Evolutionary conservation across 1,140 invertebrate genomes (phyloP), one percentile per base, ranked within the genome.

Genomic region (Nylanderia fulva): DNA sequence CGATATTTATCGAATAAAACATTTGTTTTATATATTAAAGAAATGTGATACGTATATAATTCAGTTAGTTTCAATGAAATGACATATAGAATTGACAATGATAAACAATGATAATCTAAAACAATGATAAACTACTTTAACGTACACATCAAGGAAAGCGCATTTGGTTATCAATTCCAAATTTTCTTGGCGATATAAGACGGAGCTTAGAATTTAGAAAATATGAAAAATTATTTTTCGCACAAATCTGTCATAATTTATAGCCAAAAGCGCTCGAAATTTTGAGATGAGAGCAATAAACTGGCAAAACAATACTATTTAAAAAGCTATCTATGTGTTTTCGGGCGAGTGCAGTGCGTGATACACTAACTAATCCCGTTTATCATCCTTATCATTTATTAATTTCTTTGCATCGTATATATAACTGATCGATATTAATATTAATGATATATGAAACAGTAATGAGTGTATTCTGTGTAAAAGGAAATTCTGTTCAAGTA

Each of bases 281-380:
- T 61, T 52, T 76, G 74, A 82, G 15, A 86, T 7, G 76, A 45
- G 85, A 33, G 71, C 42, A 74, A 85, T 87, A 89, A 89, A 85
- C 52, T 89, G 82, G 63, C 85, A 89, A 90, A 89, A 69, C 80
- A 89, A 89, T 72, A 89, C 45, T n/a, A 58, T 89, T 86, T 80
- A 89, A 90, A 29, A 90, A 90, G 89, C 89, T 75, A 71, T 87
- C 85, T 90, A 90, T 89, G 84, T 64, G 52, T 83, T 87, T 85
- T 87, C 82, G 86, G 77, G 86, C 88, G 69, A 87, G 89, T 90
- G 89, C 89, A 90, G 89, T 90, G 89, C 89, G 54, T 75, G 64
- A 85, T 60, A 27, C 45, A 48, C 45, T 15, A 79, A 80, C 42
- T 80, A 71, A 82, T 80, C 75, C 63, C 75, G 63, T 80, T 85